phyloP scores from a whole-genome alignment of 23 tunicate genomes.

The Clavelina lepadiformis region DNA sequence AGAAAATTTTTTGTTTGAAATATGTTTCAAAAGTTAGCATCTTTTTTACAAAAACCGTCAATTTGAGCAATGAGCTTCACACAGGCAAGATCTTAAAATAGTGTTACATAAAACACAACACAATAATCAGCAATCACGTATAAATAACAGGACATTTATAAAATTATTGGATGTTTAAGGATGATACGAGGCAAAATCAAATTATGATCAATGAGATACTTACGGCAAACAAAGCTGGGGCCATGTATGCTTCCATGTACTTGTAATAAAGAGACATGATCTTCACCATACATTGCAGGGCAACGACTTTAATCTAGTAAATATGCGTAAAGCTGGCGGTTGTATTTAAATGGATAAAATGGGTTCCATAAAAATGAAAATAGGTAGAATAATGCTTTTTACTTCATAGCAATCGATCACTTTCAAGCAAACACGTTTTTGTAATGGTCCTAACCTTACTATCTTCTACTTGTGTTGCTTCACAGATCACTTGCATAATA shows the following conservation, averaged over 20 bases:
- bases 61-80: too few species aligned
- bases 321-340: neutral
- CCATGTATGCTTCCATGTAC: constrained; percentile 96
- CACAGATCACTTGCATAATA: constrained; percentile 97
- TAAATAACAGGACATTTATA: too few species aligned
- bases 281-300: constrained; percentile 97
- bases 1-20: too few species aligned
- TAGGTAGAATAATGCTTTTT: neutral
- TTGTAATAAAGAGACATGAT: constrained; percentile 91
- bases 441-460: constrained; percentile 34
- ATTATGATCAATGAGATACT: too few species aligned
- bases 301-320: constrained; percentile 79
- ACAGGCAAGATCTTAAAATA: too few species aligned
- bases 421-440: neutral
- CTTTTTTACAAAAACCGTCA: too few species aligned
- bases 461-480: constrained; percentile 93
- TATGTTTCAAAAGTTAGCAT: too few species aligned
- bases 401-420: neutral
- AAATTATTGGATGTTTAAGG: too few species aligned
- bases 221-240: constrained; percentile 92
- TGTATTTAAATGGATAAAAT: neutral
- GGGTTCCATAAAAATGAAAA: neutral
- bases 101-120: too few species aligned
- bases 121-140: too few species aligned
- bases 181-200: too few species aligned